Percentiles rank a stretch among this genome's conserved stretches.
Conservation (phyloP, 2,888 invertebrate genomes). For the Athalia cordata region DNA sequence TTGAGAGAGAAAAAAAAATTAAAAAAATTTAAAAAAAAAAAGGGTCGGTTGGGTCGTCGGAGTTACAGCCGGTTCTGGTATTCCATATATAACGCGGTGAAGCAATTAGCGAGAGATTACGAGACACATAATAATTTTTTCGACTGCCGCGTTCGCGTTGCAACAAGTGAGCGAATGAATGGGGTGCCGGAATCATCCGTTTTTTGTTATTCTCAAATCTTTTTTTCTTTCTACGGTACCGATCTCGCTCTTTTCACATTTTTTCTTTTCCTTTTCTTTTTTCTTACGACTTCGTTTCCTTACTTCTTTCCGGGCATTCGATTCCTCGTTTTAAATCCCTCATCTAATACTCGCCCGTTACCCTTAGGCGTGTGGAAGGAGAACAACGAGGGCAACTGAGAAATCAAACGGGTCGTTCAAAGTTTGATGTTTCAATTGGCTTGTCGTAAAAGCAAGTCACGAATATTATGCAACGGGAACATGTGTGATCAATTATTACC, state of each 20-base stretch:
- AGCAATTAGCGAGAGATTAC: conserved; percentile 32
- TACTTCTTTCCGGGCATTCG: background rate
- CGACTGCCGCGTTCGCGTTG: background rate
- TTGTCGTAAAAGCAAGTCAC: no score
- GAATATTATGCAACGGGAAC: no score
- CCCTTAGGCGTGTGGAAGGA: no score
- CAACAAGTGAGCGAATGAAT: no score
- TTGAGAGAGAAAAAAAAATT: no score
- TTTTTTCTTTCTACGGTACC: background rate
- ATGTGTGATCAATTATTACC: no score
- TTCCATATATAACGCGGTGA: conserved; percentile 15
- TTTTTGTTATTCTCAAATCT: background rate
- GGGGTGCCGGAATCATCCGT: background rate
- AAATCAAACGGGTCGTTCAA: no score
- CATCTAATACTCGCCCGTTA: no score
- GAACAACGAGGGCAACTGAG: no score
- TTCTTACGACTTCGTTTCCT: background rate
- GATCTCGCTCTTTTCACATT: no score
- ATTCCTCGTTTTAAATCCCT: background rate
- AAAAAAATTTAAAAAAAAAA: no score
- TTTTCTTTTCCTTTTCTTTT: background rate
- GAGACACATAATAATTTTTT: conserved; percentile 22
- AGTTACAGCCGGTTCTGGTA: background rate
- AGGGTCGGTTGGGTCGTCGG: background rate
- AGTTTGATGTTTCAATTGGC: no score